These are phyloP conservation scores for Eupithecia subumbrata DNA, from an alignment of 2,888 invertebrate genomes.

Conservation along the genomic window DNA sequence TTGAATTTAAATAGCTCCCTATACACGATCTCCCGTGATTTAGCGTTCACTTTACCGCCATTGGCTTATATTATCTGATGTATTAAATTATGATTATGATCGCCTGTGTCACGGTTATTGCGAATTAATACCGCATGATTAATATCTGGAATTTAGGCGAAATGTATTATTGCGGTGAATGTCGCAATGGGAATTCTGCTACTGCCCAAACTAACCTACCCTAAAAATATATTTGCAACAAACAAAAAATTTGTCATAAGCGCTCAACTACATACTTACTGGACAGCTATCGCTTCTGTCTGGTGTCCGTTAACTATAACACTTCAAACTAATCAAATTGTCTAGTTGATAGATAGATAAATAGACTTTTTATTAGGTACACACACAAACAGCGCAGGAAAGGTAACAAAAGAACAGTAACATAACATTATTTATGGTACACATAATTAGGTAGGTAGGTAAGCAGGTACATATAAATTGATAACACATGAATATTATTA, in stretches of 20 bases:
- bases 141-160: slow-evolving; percentile 17
- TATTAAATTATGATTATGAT: slow-evolving; percentile 47
- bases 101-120: slow-evolving; percentile 39
- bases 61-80: slow-evolving; percentile 55
- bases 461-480: too few relatives aligned
- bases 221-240: not conserved
- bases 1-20: slow-evolving; percentile 77
- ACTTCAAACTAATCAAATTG: not conserved
- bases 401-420: too few relatives aligned
- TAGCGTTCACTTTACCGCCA: slow-evolving; percentile 62
- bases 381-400: too few relatives aligned
- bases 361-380: too few relatives aligned
- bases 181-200: not conserved
- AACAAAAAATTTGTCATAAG: not conserved
- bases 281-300: not conserved
- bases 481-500: too few relatives aligned
- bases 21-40: slow-evolving; percentile 72
- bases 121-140: slow-evolving; percentile 31
- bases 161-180: slow-evolving; percentile 7
- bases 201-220: not conserved
- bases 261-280: not conserved
- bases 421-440: too few relatives aligned
- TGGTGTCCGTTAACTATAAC: not conserved
- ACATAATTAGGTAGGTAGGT: too few relatives aligned
- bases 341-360: too few relatives aligned